Evolutionary conservation across 1,140 invertebrate species (phyloP).

Genomic region (Drosophila santomea): DNA sequence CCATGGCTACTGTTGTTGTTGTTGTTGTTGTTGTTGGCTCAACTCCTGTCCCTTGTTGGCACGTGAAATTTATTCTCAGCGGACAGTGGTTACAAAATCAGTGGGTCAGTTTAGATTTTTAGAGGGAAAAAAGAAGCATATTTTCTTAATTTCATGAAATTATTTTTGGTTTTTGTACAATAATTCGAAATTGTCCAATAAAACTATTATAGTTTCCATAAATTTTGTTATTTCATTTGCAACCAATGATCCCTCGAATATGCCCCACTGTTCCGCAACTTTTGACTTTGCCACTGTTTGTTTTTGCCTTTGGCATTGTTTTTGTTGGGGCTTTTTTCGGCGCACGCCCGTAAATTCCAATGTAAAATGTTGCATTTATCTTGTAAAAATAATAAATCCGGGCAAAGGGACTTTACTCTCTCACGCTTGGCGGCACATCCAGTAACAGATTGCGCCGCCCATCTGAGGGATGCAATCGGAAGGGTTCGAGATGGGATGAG

Average conservation of each 20-base stretch:
- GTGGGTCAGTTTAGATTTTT: slow-evolving; percentile 1
- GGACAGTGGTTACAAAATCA: slow-evolving; percentile 35
- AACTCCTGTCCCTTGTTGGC: slow-evolving; percentile 31
- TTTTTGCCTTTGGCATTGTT: slow-evolving; percentile 34
- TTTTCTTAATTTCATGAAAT: no score
- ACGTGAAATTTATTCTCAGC: slow-evolving; percentile 44
- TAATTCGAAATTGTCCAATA: no score
- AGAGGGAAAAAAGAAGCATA: no score
- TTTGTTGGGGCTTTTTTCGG: slow-evolving; percentile 51
- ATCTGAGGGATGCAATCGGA: slow-evolving; percentile 31
- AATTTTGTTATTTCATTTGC: no score
- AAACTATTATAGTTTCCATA: not conserved
- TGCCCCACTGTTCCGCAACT: slow-evolving; percentile 57
- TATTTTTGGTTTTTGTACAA: no score
- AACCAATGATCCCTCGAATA: not conserved
- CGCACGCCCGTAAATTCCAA: slow-evolving; percentile 73
- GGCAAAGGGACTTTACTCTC: slow-evolving; percentile 72
- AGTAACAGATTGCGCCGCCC: slow-evolving; percentile 23
- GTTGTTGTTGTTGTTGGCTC: slow-evolving; percentile 20
- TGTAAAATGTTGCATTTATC: slow-evolving; percentile 83
- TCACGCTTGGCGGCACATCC: slow-evolving; percentile 67
- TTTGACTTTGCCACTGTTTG: slow-evolving; percentile 62
- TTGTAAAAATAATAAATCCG: slow-evolving; percentile 83
- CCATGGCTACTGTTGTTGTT: not conserved
- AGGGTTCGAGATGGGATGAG: slow-evolving; percentile 25